phyloP scores from a whole-genome alignment of 2,113 vertebrate genomes.

The Pelobates fuscus region DNA sequence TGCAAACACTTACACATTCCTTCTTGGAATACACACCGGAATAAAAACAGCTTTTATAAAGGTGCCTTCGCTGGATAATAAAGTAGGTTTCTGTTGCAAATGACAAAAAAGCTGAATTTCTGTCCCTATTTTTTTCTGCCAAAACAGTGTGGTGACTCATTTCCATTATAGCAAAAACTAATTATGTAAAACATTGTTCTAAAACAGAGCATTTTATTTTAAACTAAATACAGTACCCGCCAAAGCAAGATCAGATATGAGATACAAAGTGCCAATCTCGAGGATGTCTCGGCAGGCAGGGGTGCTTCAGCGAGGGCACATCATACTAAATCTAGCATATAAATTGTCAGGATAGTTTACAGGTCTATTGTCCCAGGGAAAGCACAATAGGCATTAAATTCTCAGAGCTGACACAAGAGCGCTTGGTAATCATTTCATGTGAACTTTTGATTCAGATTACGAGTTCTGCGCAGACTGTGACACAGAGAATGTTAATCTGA shows the following conservation, averaged over 20 bases:
- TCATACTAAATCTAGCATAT: constrained; percentile 55
- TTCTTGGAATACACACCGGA: no score
- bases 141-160: background rate
- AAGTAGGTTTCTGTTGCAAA: background rate
- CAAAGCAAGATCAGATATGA: constrained; percentile 61
- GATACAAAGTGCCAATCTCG: constrained; percentile 62
- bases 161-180: background rate
- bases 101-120: no score
- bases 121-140: background rate
- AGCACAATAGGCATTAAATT: constrained; percentile 60
- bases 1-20: no score
- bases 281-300: constrained; percentile 57
- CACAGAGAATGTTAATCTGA: constrained; percentile 15
- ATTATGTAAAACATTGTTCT: constrained; percentile 11
- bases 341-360: constrained; percentile 55
- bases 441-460: constrained; percentile 53
- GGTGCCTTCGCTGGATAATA: no score
- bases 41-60: no score
- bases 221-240: constrained; percentile 52
- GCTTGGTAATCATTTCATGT: constrained; percentile 44
- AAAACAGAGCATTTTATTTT: no score
- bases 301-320: constrained; percentile 62
- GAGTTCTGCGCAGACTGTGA: background rate
- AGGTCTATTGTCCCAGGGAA: constrained; percentile 53
- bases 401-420: constrained; percentile 57